Evolutionary conservation across 2,797 vertebrate genomes (phyloP), one percentile per base, ranked within the genome.

Genomic region (Sandelia bainsii): DNA sequence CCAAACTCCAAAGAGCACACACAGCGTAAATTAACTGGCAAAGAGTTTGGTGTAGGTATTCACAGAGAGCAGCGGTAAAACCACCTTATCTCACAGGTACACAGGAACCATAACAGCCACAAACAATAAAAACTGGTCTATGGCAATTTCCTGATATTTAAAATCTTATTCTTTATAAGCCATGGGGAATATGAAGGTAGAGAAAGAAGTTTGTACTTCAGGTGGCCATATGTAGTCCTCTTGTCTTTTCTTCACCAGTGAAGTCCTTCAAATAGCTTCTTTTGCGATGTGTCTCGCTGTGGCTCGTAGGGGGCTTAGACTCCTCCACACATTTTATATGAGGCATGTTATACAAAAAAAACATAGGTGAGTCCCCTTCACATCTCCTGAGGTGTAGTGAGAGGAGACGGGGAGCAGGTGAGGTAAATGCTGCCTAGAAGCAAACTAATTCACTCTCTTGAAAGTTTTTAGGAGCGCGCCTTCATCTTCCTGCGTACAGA

Each of bases 401-500:
- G 23, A 45, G 54, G 44, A 56, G 29, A 67, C n/a, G 34, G 37
- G 20, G 17, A 42, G 27, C 23, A 53, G 19, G 23, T 14, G 16
- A 25, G 16, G 17, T 16, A 56, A 49, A 56, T 61, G 40, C 52
- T 53, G 39, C 58, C 46, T 8, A 20, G 29, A 61, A 67, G 39
- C 54, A 62, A 68, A 23, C 73, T 67, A 64, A 64, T 83, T 69
- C 81, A 75, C 70, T 51, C 59, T 23, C 9, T 11, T 12, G 16
- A 65, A 51, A 5, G 8, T 5, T 37, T 81, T 87, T 87, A 92
- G 0, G 87, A 91, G 78, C 93, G 94, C 72, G 67, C 90, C 91
- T 97, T 99, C 92, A 96, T 97, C 88, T 98, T 99, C 89, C 92
- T 96, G 66, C 97, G 94, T 5, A 93, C 85, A 42, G 93, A 93